A percentile compares a stretch with the other conserved stretches of the same genome.
phyloP scores from a whole-genome alignment of 2,888 invertebrate species.

The Barypeithes pellucidus region DNA sequence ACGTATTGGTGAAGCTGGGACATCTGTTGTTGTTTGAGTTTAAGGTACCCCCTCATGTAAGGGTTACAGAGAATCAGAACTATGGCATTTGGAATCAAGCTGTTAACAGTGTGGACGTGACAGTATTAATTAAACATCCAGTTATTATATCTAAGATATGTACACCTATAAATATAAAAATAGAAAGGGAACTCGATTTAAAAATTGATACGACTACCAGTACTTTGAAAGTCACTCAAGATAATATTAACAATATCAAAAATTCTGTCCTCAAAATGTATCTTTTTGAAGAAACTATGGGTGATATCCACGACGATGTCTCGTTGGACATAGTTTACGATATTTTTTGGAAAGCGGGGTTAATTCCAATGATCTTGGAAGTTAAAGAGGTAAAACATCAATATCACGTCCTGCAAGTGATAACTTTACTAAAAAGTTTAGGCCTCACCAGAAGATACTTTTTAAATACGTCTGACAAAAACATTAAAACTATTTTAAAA shows the following conservation, averaged over 20 bases:
- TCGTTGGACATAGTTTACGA: conserved; percentile 55
- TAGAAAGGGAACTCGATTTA: conserved; percentile 39
- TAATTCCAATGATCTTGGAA: conserved; percentile 55
- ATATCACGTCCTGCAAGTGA: conserved; percentile 54
- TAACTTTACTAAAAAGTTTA: conserved; percentile 55
- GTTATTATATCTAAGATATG: conserved; percentile 41
- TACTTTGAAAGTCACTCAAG: conserved; percentile 22
- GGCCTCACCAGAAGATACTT: conserved; percentile 56
- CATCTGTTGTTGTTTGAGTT: conserved; percentile 55
- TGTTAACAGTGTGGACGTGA: conserved; percentile 55
- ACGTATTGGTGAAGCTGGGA: conserved; percentile 58
- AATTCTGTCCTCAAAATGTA: conserved; percentile 54
- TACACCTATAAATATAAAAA: conserved; percentile 39
- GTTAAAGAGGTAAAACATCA: conserved; percentile 52
- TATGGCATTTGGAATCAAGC: conserved; percentile 56
- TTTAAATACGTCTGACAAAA: conserved; percentile 53
- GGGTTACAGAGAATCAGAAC: conserved; percentile 1
- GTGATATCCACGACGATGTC: conserved; percentile 46
- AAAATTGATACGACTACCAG: conserved; percentile 45
- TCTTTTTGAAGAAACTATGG: conserved; percentile 56
- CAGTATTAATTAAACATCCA: conserved; percentile 49
- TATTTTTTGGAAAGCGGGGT: conserved; percentile 59
- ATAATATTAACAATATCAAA: conserved; percentile 34
- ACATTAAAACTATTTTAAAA: conserved; percentile 40
- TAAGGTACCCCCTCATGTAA: conserved; percentile 47